A percentile compares a stretch with the other conserved stretches of the same genome.
These are phyloP conservation scores for Ctenicera cuprea DNA, from an alignment of 2,888 invertebrate genomes.

Conservation along the genomic window DNA sequence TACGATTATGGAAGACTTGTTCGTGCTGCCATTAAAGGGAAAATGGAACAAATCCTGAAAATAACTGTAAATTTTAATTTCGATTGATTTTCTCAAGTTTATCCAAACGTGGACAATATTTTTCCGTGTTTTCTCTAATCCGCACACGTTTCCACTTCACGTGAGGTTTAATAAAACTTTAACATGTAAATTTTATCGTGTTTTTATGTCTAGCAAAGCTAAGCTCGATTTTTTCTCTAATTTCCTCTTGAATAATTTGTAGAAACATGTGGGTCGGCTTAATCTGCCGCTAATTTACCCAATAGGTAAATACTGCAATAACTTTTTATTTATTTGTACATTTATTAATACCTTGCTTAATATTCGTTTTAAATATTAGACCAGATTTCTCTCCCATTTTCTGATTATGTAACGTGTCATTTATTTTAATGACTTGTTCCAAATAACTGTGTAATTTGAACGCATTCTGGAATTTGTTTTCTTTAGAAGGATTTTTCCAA, in stretches of 20 bases:
- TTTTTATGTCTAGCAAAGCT: not conserved
- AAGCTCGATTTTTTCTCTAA: not conserved
- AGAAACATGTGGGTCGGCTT: not conserved
- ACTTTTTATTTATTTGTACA: not conserved
- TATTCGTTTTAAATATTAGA: slow-evolving; percentile 9
- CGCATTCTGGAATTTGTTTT: slow-evolving; percentile 3
- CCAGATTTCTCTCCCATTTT: slow-evolving; percentile 28
- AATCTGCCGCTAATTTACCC: no score
- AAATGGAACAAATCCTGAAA: slow-evolving; percentile 5
- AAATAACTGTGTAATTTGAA: slow-evolving; percentile 19
- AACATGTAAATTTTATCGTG: not conserved
- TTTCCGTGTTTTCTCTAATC: not conserved
- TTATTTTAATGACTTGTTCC: slow-evolving; percentile 24
- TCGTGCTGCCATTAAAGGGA: slow-evolving; percentile 13
- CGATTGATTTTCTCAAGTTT: no score
- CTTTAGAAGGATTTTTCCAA: not conserved
- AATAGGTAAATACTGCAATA: no score
- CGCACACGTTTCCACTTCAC: not conserved
- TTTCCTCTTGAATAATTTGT: no score
- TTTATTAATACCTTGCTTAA: slow-evolving; percentile 7
- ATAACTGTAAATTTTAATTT: slow-evolving; percentile 7
- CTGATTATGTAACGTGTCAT: slow-evolving; percentile 19
- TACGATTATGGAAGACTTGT: slow-evolving; percentile 7
- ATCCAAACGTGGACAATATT: not conserved
- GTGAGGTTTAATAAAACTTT: not conserved